Percentiles rank a stretch among this genome's conserved stretches.
phyloP scores from a whole-genome alignment of 2,113 vertebrate species.

The Pogonocichla stellata region DNA sequence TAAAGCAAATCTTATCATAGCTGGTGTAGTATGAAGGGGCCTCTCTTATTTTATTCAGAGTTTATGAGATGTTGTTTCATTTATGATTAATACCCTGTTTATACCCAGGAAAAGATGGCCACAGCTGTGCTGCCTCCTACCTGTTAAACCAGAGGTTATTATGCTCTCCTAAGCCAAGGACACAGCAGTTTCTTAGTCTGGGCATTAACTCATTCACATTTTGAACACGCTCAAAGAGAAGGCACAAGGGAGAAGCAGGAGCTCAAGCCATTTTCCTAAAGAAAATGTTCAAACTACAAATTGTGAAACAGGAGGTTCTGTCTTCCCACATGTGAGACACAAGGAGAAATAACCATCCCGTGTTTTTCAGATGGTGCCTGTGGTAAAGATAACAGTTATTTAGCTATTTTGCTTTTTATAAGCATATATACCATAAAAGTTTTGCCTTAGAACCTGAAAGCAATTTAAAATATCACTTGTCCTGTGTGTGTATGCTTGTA shows the following conservation, averaged over 20 bases:
- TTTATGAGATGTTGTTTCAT: not conserved
- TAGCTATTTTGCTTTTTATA: not conserved
- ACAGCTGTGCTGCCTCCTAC: not conserved
- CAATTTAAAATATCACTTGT: not conserved
- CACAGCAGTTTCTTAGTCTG: not conserved
- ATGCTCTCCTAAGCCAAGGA: not conserved
- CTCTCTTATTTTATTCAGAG: not conserved
- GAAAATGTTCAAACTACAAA: not conserved
- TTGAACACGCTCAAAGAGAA: not conserved
- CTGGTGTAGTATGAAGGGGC: not conserved
- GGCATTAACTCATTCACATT: not conserved
- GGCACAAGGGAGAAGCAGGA: not conserved
- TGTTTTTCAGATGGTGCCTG: not conserved
- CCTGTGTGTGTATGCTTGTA: not conserved
- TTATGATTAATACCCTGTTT: not conserved
- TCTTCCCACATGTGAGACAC: not conserved
- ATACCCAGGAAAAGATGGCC: not conserved
- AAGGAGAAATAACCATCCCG: not conserved
- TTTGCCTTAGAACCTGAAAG: not conserved
- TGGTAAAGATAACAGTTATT: not conserved
- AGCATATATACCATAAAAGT: not conserved
- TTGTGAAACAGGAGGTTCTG: not conserved
- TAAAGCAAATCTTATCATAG: not conserved
- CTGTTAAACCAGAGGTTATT: not conserved
- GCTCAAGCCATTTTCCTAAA: not conserved